These are phyloP conservation scores for Eremobia ochroleuca DNA, from an alignment of 2,888 invertebrate genomes.

Conservation along the genomic window DNA sequence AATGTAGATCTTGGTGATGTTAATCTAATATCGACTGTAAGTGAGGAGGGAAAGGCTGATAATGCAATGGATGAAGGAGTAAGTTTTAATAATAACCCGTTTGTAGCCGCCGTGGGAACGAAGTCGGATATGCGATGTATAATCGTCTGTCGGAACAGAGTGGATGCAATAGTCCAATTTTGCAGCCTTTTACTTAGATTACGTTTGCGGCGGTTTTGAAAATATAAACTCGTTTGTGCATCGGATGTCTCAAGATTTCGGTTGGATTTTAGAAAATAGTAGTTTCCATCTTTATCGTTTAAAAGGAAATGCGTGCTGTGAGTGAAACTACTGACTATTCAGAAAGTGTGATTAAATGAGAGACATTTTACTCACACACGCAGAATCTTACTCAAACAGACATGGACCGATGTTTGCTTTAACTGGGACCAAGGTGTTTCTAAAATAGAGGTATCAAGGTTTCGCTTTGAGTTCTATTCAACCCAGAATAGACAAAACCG, in stretches of 20 bases:
- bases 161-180: slow-evolving; percentile 91
- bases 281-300: slow-evolving; percentile 38
- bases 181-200: slow-evolving; percentile 90
- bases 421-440: slow-evolving; percentile 15
- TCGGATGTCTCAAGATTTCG: slow-evolving; percentile 70
- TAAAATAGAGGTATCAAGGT: slow-evolving; percentile 30
- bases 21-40: slow-evolving; percentile 75
- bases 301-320: slow-evolving; percentile 47
- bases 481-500: slow-evolving; percentile 58
- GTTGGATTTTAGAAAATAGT: slow-evolving; percentile 60
- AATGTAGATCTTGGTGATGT: slow-evolving; percentile 74
- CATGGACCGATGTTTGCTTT: slow-evolving; percentile 26
- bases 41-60: slow-evolving; percentile 69
- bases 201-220: slow-evolving; percentile 81
- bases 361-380: slow-evolving; percentile 47
- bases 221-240: slow-evolving; percentile 81
- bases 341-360: slow-evolving; percentile 59
- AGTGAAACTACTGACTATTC: slow-evolving; percentile 49
- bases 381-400: slow-evolving; percentile 39
- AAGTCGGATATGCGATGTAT: slow-evolving; percentile 90
- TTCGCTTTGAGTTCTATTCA: slow-evolving; percentile 31
- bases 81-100: slow-evolving; percentile 91
- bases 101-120: slow-evolving; percentile 90
- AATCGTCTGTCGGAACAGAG: slow-evolving; percentile 89
- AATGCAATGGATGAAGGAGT: slow-evolving; percentile 75